phyloP scores from a whole-genome alignment of 2,888 invertebrate species.

The Lysandra bellargus region DNA sequence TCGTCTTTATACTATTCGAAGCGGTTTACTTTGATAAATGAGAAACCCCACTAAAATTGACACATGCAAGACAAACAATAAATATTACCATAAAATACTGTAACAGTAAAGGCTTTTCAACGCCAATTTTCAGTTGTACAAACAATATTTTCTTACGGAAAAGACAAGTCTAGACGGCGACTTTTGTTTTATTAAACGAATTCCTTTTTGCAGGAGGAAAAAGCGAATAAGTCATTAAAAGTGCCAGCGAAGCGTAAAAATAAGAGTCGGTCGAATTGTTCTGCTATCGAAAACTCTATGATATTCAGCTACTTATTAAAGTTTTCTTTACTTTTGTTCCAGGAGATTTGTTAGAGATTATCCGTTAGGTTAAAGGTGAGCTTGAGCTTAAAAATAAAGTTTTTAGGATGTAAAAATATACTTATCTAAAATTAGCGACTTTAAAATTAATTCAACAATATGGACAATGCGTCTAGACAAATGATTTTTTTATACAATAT shows the following conservation, averaged over 20 bases:
- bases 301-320: conserved; percentile 66
- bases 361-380: not conserved
- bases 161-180: conserved; percentile 40
- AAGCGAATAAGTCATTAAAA: conserved; percentile 77
- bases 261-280: conserved; percentile 53
- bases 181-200: conserved; percentile 52
- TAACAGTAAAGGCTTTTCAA: not conserved
- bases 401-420: too few relatives aligned
- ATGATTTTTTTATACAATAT: too few relatives aligned
- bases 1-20: too few relatives aligned
- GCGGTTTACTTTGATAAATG: not conserved
- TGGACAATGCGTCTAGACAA: too few relatives aligned
- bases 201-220: conserved; percentile 56
- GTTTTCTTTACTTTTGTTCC: conserved; percentile 56
- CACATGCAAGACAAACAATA: not conserved
- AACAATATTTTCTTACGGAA: conserved; percentile 20
- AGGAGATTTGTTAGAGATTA: conserved; percentile 38
- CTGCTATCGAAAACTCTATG: conserved; percentile 69
- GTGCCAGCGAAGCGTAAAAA: conserved; percentile 69
- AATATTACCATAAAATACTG: not conserved
- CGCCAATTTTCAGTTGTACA: conserved; percentile 12
- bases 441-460: too few relatives aligned
- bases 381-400: too few relatives aligned
- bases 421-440: too few relatives aligned
- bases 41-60: not conserved